Percentiles rank a stretch among this genome's conserved stretches.
Evolutionary conservation across 2,888 invertebrate genomes (phyloP).

Genomic region (Ctena decussata): DNA sequence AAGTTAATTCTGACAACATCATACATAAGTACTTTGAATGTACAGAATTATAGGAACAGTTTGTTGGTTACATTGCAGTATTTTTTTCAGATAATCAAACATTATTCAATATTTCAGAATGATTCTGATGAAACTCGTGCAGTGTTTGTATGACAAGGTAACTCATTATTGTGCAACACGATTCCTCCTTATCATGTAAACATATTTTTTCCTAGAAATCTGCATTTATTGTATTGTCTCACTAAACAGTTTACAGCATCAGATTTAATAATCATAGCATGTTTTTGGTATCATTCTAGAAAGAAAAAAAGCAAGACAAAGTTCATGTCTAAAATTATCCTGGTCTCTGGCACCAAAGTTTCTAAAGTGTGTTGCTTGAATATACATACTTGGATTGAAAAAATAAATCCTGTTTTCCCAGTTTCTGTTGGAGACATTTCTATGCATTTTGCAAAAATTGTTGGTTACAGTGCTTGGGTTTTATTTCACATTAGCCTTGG

Average conservation of each 20-base stretch:
- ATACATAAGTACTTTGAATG: too few relatives aligned
- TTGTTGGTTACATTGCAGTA: too few relatives aligned
- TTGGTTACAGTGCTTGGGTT: too few relatives aligned
- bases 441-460: too few relatives aligned
- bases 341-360: neutral
- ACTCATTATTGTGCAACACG: neutral
- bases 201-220: constrained; percentile 2
- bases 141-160: constrained; percentile 57
- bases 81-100: too few relatives aligned
- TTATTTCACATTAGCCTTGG: too few relatives aligned
- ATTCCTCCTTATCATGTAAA: neutral
- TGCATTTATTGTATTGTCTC: constrained; percentile 1
- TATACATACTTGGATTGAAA: too few relatives aligned
- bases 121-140: constrained; percentile 54
- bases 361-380: neutral
- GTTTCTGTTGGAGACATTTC: too few relatives aligned
- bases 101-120: constrained; percentile 47
- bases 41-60: too few relatives aligned
- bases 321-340: neutral
- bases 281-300: neutral
- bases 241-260: constrained; percentile 3
- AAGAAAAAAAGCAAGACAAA: too few relatives aligned
- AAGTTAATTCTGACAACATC: too few relatives aligned
- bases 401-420: too few relatives aligned
- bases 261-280: neutral